phyloP scores from a whole-genome alignment of 2,888 invertebrate species.

The Caenorhabditis sp. region DNA sequence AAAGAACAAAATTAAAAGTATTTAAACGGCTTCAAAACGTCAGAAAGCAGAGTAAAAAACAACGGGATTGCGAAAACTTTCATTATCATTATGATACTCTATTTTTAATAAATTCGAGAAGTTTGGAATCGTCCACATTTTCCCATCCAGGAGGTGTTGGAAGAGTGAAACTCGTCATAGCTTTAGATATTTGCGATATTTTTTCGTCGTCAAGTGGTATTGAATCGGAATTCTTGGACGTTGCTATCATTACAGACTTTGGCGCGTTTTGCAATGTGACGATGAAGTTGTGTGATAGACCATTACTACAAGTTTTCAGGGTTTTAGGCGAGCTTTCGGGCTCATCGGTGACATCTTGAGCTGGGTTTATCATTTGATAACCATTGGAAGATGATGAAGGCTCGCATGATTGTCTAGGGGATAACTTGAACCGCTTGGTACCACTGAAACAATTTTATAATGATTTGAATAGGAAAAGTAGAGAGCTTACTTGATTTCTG shows the following conservation, averaged over 20 bases:
- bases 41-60: neutral
- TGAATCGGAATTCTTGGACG: neutral
- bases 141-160: constrained; percentile 51
- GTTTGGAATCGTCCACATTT: constrained; percentile 38
- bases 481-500: neutral
- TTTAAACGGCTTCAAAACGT: neutral
- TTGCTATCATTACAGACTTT: no score
- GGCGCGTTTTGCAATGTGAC: neutral
- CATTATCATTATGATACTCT: constrained; percentile 7
- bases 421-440: neutral
- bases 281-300: constrained; percentile 28
- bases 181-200: constrained; percentile 29
- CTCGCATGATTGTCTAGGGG: neutral
- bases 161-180: constrained; percentile 42
- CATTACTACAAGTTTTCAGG: constrained; percentile 2
- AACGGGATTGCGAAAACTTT: neutral
- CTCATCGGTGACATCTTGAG: neutral
- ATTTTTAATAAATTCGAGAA: constrained; percentile 29
- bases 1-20: neutral
- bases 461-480: neutral
- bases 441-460: neutral
- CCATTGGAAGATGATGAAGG: neutral
- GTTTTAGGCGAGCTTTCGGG: neutral
- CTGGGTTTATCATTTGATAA: neutral
- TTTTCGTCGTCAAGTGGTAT: constrained; percentile 2